These are phyloP conservation scores for Merluccius polli DNA, from an alignment of 2,797 vertebrate species.

Conservation along the genomic window DNA sequence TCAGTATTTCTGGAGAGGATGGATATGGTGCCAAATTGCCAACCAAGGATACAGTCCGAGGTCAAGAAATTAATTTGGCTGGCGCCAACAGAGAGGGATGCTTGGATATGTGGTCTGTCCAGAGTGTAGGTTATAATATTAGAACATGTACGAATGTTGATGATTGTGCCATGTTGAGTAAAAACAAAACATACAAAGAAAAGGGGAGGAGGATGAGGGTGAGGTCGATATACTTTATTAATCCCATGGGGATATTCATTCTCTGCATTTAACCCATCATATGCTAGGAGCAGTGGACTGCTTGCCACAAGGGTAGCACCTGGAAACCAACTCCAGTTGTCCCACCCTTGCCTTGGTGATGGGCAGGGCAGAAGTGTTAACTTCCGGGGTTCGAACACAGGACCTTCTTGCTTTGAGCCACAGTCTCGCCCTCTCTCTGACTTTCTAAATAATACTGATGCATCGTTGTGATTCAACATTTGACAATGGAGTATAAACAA, in stretches of 20 bases:
- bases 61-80: constrained; percentile 69
- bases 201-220: no score
- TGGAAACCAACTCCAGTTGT: no score
- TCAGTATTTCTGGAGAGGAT: constrained; percentile 58
- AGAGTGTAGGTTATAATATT: constrained; percentile 19
- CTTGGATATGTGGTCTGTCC: constrained; percentile 25
- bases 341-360: no score
- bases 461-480: background rate
- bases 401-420: no score
- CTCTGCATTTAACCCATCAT: no score
- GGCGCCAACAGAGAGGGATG: constrained; percentile 37
- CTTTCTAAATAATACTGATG: background rate
- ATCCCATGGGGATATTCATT: no score
- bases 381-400: no score
- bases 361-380: no score
- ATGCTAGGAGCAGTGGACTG: no score
- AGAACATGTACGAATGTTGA: constrained; percentile 19
- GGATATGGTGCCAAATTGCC: constrained; percentile 66
- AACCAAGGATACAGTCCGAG: constrained; percentile 61
- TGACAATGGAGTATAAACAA: background rate
- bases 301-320: no score
- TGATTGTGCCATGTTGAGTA: constrained; percentile 18
- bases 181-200: background rate
- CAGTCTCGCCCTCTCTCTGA: background rate
- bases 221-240: no score